Conservation (phyloP, 1,140 invertebrate species). For the Aethina tumida region DNA sequence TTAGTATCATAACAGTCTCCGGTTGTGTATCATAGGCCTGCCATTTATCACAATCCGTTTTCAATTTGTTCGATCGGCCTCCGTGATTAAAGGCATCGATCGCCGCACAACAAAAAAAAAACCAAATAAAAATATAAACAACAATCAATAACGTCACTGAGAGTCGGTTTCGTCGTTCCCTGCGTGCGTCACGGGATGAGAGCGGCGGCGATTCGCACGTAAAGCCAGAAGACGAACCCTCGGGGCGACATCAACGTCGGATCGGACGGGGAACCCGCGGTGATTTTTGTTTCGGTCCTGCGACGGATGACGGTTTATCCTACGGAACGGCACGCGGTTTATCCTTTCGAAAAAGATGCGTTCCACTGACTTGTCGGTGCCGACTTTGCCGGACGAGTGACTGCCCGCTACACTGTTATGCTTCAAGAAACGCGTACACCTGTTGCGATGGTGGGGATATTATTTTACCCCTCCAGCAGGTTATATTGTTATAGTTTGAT, state of each 20-base stretch:
- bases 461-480: conserved; percentile 32
- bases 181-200: not conserved
- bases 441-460: conserved; percentile 32
- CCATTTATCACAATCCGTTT: no score
- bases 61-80: no score
- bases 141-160: no score
- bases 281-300: conserved; percentile 5
- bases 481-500: conserved; percentile 28
- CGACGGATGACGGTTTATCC: not conserved
- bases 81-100: no score
- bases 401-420: conserved; percentile 35
- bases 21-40: no score
- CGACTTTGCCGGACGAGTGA: conserved; percentile 38
- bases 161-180: not conserved
- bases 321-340: conserved; percentile 12
- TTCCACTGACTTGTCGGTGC: conserved; percentile 30
- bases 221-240: conserved; percentile 2
- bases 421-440: conserved; percentile 37
- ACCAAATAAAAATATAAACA: no score
- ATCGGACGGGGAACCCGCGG: conserved; percentile 14
- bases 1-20: no score
- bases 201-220: conserved; percentile 2
- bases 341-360: conserved; percentile 22
- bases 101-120: no score
- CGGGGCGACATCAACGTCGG: conserved; percentile 16